Evolutionary conservation across 2,888 invertebrate species (phyloP).

Genomic region (Phania funesta): DNA sequence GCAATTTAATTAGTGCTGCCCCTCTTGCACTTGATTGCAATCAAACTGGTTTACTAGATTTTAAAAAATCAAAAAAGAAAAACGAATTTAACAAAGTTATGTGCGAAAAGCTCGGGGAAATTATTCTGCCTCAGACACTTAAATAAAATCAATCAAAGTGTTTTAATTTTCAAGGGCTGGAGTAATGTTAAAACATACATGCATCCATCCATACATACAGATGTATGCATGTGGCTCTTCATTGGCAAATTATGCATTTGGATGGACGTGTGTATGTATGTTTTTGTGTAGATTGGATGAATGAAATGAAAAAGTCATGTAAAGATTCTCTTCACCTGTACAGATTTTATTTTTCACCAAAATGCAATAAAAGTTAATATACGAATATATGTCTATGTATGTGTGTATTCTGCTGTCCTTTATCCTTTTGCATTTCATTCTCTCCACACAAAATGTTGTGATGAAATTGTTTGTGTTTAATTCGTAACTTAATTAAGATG

Average conservation of each 20-base stretch:
- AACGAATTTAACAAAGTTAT: too few relatives aligned
- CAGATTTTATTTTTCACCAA: constrained; percentile 46
- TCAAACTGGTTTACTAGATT: too few relatives aligned
- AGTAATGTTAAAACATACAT: neutral
- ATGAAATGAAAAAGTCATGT: constrained; percentile 48
- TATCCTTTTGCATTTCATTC: constrained; percentile 15
- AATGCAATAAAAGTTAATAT: constrained; percentile 9
- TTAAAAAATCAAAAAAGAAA: too few relatives aligned
- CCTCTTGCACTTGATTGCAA: too few relatives aligned
- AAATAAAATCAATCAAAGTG: too few relatives aligned
- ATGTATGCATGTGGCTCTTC: neutral
- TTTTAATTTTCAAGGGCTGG: too few relatives aligned
- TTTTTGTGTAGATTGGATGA: neutral
- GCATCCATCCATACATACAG: too few relatives aligned
- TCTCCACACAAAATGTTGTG: constrained; percentile 19
- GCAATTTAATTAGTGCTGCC: neutral
- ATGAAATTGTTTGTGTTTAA: constrained; percentile 50
- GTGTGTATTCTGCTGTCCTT: constrained; percentile 1
- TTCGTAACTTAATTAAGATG: constrained; percentile 59
- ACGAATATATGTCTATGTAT: neutral
- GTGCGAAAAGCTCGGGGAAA: too few relatives aligned
- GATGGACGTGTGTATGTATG: neutral
- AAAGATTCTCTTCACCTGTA: constrained; percentile 6
- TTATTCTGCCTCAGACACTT: too few relatives aligned
- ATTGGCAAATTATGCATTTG: neutral